Evolutionary conservation across 2,113 vertebrate genomes (phyloP).

Genomic region (Strix aluco): DNA sequence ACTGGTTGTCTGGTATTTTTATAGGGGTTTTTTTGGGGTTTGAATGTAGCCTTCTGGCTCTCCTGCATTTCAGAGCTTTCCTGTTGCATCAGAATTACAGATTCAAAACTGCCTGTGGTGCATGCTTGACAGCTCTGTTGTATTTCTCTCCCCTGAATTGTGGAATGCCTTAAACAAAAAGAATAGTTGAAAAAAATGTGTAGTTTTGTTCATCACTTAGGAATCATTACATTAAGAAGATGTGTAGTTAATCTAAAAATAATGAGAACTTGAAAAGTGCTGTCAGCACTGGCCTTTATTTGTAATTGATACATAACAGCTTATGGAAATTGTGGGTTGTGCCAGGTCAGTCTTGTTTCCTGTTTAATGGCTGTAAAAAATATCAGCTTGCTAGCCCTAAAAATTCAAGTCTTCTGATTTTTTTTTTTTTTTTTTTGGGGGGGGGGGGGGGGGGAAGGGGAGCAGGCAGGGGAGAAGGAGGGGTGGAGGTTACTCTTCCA

Average conservation of each 20-base stretch:
- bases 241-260: neutral
- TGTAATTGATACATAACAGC: neutral
- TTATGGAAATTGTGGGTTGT: neutral
- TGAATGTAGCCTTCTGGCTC: neutral
- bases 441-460: too few relatives aligned
- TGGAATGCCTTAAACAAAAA: neutral
- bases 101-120: neutral
- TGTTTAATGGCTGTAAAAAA: neutral
- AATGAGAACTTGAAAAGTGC: neutral
- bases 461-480: too few relatives aligned
- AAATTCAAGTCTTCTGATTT: neutral
- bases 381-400: neutral
- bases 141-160: neutral
- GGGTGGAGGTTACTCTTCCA: rapidly evolving
- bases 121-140: neutral
- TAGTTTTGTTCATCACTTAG: neutral
- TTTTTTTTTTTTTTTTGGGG: neutral
- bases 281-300: neutral
- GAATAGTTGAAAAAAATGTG: rapidly evolving
- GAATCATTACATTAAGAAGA: neutral
- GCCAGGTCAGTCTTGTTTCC: neutral
- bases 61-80: neutral
- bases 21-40: neutral
- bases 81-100: neutral
- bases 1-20: neutral